A percentile compares a stretch with the other conserved stretches of the same genome.
These are phyloP conservation scores for Triplophysa bombifrons DNA, from an alignment of 2,797 vertebrate genomes.

Conservation along the genomic window DNA sequence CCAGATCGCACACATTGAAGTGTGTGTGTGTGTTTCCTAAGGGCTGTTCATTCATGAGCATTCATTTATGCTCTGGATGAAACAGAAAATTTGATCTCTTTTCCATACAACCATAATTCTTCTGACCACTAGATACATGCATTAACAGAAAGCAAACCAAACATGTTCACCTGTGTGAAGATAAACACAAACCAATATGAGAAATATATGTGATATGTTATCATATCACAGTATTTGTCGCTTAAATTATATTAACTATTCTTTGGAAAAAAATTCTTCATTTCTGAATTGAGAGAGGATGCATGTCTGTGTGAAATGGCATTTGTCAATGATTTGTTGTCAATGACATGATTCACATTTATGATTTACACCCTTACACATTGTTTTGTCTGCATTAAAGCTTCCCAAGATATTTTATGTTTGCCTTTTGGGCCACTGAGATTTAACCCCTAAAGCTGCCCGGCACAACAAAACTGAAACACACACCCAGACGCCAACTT, in stretches of 20 bases:
- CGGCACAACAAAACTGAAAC: not conserved
- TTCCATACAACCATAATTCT: not conserved
- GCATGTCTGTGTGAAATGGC: not conserved
- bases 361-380: no score
- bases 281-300: not conserved
- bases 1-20: slow-evolving; percentile 31
- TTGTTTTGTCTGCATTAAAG: no score
- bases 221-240: not conserved
- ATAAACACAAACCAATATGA: not conserved
- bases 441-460: not conserved
- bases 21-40: slow-evolving; percentile 18
- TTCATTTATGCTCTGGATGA: not conserved
- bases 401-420: no score
- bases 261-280: not conserved
- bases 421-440: not conserved
- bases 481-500: not conserved
- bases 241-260: not conserved
- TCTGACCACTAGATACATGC: not conserved
- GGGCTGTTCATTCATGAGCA: slow-evolving; percentile 14
- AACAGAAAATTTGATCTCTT: slow-evolving; percentile 17
- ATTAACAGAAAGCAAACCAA: not conserved
- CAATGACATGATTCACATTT: not conserved
- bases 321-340: not conserved
- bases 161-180: not conserved
- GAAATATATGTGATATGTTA: not conserved